Base-by-base conservation (phyloP, 2,888 invertebrate species). In the Diabrotica balteata region DNA sequence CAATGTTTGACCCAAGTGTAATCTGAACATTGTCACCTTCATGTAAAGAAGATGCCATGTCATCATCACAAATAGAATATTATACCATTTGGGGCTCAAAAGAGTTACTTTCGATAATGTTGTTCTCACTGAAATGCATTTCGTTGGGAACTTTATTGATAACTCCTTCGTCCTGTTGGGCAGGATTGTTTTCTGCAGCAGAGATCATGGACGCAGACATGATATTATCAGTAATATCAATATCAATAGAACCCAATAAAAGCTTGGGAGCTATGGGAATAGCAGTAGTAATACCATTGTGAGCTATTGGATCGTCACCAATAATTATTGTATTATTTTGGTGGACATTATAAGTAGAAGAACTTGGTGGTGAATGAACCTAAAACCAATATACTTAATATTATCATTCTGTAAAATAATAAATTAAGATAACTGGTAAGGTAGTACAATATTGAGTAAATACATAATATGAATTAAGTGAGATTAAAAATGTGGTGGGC, bases 201-300 rank as follows among this genome's bases (percentile, higher is more conserved):
- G 2, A 17, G 17, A 17, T 17, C 17, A 17, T 17, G 17, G 17
- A 17, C 17, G 17, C 17, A 17, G 17, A 17, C 17, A 17, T 17
- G 17, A 17, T 17, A 17, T 1, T 17, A 17, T 17, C 17, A 17
- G 17, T 17, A 17, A 17, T 17, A 17, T 17, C 17, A 17, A 17
- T 17, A 17, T 17, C 17, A 17, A 1, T 17, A 17, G 46, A 46
- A 46, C 2, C 8, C 46, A 46, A 46, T 46, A 46, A 46, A 46
- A 46, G 46, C 46, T 10, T 46, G 46, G 7, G 46, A 8, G 2
- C 46, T 46, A 10, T 46, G 46, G 10, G 8, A 7, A 2, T 46
- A 17, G 46, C 10, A 46, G 10, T 46, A 46, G 46, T 10, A 63
- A 63, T 51, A 49, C 57, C 50, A 50, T 46, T 63, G 11, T 47